A percentile compares a stretch with the other conserved stretches of the same genome.
phyloP scores from a whole-genome alignment of 2,113 vertebrate genomes.

The Suncus etruscus region DNA sequence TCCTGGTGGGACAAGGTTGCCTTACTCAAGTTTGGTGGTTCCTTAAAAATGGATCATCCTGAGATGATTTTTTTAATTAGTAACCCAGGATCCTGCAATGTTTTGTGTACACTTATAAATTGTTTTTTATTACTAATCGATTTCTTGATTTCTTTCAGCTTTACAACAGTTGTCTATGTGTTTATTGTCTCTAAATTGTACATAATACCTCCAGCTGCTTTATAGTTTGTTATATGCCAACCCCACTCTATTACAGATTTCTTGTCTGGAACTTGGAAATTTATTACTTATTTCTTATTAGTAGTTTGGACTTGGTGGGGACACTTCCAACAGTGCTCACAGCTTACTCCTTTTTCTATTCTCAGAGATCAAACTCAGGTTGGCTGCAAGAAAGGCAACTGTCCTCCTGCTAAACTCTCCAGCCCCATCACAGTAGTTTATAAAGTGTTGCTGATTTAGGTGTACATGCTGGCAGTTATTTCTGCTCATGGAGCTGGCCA shows the following conservation, averaged over 20 bases:
- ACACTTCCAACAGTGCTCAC: no score
- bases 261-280: no score
- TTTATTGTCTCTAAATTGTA: neutral
- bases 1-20: neutral
- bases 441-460: neutral
- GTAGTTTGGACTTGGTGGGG: no score
- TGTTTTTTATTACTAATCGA: neutral
- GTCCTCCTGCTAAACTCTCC: no score
- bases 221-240: neutral
- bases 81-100: neutral
- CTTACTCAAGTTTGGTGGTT: no score
- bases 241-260: neutral
- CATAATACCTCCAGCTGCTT: neutral
- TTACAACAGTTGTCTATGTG: neutral
- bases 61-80: neutral
- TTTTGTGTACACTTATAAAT: neutral
- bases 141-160: neutral
- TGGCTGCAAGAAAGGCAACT: no score
- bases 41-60: no score
- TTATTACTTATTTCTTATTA: no score
- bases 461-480: neutral
- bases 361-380: no score
- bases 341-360: no score
- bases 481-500: fast-evolving
- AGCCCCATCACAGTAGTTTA: neutral